Evolutionary conservation across 2,113 vertebrate species (phyloP).

Genomic region (Oryzias woworae): DNA sequence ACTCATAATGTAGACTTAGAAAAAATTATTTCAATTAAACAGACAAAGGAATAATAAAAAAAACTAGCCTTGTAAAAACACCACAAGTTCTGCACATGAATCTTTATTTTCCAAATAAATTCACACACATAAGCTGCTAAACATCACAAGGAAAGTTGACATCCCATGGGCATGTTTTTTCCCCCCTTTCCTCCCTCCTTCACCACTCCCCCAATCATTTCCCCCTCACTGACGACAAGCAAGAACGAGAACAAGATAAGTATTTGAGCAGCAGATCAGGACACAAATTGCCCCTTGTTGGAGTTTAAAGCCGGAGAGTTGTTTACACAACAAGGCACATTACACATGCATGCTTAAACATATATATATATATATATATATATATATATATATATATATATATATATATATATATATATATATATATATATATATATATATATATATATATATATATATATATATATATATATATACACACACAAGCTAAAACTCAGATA

Average conservation of each 20-base stretch:
- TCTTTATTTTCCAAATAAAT: conserved; percentile 7
- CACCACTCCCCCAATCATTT: conserved; percentile 23
- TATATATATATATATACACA: too few species aligned
- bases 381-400: too few species aligned
- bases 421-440: too few species aligned
- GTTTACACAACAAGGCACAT: conserved; percentile 63
- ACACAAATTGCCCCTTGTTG: conserved; percentile 61
- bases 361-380: too few species aligned
- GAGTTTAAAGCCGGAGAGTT: conserved; percentile 57
- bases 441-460: too few species aligned
- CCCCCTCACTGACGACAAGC: conserved; percentile 41
- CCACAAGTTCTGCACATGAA: conserved; percentile 4
- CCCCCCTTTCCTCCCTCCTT: conserved; percentile 21
- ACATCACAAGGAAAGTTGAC: conserved; percentile 61
- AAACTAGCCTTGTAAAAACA: conserved; percentile 24
- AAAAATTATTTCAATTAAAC: conserved; percentile 7
- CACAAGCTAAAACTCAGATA: conserved; percentile 27
- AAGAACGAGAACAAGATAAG: conserved; percentile 44
- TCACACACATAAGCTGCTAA: conserved; percentile 42
- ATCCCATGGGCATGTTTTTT: conserved; percentile 58
- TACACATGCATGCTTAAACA: conserved; percentile 33
- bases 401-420: too few species aligned
- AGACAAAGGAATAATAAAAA: conserved; percentile 19
- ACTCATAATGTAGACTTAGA: background rate
- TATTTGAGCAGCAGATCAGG: conserved; percentile 49